A percentile compares a stretch with the other conserved stretches of the same genome.
Conservation (phyloP, 2,888 invertebrate species). For the Harpagoxenus sublaevis region DNA sequence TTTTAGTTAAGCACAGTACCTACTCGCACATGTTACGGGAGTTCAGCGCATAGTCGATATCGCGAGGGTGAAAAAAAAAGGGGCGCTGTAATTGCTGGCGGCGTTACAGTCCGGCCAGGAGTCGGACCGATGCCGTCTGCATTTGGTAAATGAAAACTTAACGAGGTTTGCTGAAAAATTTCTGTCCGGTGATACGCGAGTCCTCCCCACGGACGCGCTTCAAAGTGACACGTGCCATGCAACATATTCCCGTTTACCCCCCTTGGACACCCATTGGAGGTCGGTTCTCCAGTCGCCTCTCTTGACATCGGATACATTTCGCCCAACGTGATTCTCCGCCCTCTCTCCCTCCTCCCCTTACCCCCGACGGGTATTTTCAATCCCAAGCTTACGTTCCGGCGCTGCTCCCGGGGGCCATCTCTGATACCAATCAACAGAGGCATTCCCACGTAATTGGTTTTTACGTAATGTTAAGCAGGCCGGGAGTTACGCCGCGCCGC, state of each 20-base stretch:
- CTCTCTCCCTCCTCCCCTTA: constrained; percentile 54
- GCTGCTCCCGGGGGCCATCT: constrained; percentile 65
- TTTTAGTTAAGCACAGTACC: background rate
- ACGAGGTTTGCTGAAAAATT: constrained; percentile 80
- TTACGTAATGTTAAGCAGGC: constrained; percentile 83
- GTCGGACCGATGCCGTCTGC: constrained; percentile 66
- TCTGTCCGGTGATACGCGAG: constrained; percentile 37
- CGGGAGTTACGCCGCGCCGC: constrained; percentile 53
- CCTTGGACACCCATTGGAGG: constrained; percentile 8
- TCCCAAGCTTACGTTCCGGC: constrained; percentile 64
- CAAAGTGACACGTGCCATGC: constrained; percentile 78
- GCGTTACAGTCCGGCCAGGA: constrained; percentile 58
- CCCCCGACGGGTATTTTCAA: constrained; percentile 72
- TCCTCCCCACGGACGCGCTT: constrained; percentile 67
- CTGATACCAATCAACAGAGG: constrained; percentile 82
- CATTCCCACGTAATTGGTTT: constrained; percentile 85
- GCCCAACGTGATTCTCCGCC: constrained; percentile 77
- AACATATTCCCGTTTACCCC: background rate
- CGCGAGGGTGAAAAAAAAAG: constrained; percentile 16
- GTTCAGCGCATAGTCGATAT: constrained; percentile 42
- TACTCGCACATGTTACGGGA: background rate
- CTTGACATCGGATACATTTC: constrained; percentile 83
- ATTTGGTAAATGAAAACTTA: constrained; percentile 84
- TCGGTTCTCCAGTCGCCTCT: constrained; percentile 65
- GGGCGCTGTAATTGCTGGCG: constrained; percentile 56